Evolutionary conservation across 2,888 invertebrate genomes (phyloP).

Genomic region (Hirtodrosophila histrioides): DNA sequence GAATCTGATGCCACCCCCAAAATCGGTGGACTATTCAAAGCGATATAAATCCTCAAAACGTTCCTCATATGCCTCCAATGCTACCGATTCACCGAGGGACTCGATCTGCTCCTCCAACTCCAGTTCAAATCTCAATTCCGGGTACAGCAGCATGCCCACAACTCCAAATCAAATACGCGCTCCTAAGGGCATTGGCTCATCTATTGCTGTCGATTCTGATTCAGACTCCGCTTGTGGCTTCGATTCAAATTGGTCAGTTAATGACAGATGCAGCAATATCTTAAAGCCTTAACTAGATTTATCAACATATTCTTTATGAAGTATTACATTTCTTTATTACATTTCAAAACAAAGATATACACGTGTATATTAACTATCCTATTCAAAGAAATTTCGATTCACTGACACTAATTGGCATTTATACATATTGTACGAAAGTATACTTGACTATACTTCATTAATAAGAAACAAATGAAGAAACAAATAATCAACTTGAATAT

Average conservation of each 20-base stretch:
- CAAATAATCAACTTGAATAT: too few species aligned
- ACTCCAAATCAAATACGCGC: conserved; percentile 88
- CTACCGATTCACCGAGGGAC: conserved; percentile 76
- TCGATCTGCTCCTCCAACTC: conserved; percentile 80
- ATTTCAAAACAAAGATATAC: too few species aligned
- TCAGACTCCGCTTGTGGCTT: conserved; percentile 95
- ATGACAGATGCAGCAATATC: conserved; percentile 64
- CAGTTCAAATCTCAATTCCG: conserved; percentile 79
- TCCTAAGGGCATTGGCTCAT: conserved; percentile 68
- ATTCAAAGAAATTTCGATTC: too few species aligned
- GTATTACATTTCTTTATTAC: too few species aligned
- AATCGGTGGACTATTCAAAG: conserved; percentile 88
- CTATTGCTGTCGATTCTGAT: conserved; percentile 88
- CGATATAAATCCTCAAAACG: conserved; percentile 87
- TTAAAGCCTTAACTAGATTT: conserved; percentile 23
- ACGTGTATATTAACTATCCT: too few species aligned
- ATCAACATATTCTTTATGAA: background rate
- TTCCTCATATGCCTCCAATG: conserved; percentile 75
- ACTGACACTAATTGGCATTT: too few species aligned
- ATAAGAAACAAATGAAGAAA: too few species aligned
- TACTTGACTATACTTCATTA: too few species aligned
- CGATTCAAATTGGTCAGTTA: conserved; percentile 88
- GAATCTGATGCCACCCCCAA: conserved; percentile 90
- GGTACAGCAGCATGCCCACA: conserved; percentile 88
- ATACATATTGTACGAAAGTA: too few species aligned